phyloP scores from a whole-genome alignment of 2,797 vertebrate species.

The Staurois parvus region DNA sequence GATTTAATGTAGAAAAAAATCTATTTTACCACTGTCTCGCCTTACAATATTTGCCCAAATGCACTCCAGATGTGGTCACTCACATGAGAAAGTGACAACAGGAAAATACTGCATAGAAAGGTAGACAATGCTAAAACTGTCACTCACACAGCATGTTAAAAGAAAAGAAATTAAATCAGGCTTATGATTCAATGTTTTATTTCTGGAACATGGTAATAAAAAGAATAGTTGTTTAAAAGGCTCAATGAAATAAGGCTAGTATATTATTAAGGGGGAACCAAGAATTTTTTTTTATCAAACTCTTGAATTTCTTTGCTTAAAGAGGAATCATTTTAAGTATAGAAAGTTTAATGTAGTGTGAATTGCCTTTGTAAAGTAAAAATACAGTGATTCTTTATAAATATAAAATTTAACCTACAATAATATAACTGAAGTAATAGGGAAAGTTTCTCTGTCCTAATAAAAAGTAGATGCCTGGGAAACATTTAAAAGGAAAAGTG shows the following conservation, averaged over 20 bases:
- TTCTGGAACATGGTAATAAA: conserved; percentile 7
- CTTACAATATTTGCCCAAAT: conserved; percentile 72
- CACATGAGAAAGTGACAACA: conserved; percentile 71
- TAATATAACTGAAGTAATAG: background rate
- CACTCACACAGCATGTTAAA: conserved; percentile 70
- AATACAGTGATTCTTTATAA: background rate
- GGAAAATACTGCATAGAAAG: conserved; percentile 63
- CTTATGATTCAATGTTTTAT: conserved; percentile 28
- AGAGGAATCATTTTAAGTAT: background rate
- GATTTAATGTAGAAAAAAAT: conserved; percentile 77
- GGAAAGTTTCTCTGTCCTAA: background rate
- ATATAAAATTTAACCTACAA: background rate
- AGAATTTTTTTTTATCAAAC: background rate
- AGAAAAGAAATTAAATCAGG: conserved; percentile 68
- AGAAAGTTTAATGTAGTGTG: background rate
- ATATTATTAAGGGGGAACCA: background rate
- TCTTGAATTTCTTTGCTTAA: background rate
- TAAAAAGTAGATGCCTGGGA: background rate
- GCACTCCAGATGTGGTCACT: conserved; percentile 75
- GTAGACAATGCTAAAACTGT: conserved; percentile 72
- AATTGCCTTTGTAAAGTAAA: background rate
- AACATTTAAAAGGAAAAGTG: background rate
- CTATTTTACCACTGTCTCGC: conserved; percentile 79
- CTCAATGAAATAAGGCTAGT: conserved; percentile 8
- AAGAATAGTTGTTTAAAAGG: conserved; percentile 29